A percentile compares a stretch with the other conserved stretches of the same genome.
Evolutionary conservation across 2,113 vertebrate genomes (phyloP).

Genomic region (Condylura cristata): DNA sequence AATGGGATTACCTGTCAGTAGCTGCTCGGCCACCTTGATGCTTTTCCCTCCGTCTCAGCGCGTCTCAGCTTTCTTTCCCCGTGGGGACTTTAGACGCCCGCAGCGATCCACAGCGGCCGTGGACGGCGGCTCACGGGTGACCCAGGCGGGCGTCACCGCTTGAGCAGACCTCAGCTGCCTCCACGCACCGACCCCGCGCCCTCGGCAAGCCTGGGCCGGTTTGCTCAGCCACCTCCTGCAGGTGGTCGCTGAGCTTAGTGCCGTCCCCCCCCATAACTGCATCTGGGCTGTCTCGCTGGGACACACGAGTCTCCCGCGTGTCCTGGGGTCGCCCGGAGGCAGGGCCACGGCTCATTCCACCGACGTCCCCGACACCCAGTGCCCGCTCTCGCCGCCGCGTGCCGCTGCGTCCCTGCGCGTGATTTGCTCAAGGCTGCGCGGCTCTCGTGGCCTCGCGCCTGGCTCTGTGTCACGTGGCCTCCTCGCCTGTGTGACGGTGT

Average conservation of each 20-base stretch:
- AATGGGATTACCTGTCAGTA: no score
- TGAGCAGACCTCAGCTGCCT: no score
- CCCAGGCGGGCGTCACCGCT: no score
- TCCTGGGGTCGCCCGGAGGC: background rate
- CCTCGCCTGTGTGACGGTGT: no score
- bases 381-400: background rate
- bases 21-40: background rate
- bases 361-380: background rate
- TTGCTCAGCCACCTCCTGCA: background rate
- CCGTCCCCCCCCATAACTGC: no score
- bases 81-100: rapidly evolving
- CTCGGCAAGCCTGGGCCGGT: background rate
- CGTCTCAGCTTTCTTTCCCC: background rate
- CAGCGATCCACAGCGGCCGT: rapidly evolving
- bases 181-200: no score
- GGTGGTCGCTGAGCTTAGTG: background rate
- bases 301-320: background rate
- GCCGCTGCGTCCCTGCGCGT: background rate
- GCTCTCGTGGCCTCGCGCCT: background rate
- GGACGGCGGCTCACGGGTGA: no score
- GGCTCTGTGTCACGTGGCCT: background rate
- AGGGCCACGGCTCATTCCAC: background rate
- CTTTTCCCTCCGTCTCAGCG: rapidly evolving
- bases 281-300: background rate
- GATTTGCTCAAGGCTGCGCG: background rate